Base-by-base conservation (phyloP, 2,888 invertebrate species). In the Pecten maximus region DNA sequence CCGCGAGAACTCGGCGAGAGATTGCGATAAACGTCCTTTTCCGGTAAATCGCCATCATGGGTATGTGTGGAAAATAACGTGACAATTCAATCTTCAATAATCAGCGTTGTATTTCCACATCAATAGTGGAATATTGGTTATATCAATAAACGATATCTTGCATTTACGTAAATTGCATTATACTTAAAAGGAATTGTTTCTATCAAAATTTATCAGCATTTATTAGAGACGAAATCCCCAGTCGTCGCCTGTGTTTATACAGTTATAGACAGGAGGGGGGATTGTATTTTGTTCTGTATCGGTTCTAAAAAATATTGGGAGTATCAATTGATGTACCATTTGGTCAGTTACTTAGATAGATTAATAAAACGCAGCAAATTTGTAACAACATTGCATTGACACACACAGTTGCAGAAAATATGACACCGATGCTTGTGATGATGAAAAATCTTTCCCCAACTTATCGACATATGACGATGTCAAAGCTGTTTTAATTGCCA, bases 11-110 rank as follows among this genome's bases (percentile, higher is more conserved):
- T 74, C 35, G 10, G 12, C 74, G 74, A 74, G 74, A 74, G 0
- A 74, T 28, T 74, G 74, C 74, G 74, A 74, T 28, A 74, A 35
- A 89, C 88, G 90, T 90, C 92, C 91, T 92, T 93, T 93, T 92
- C 88, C 89, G 60, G 60, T 86, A 44, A 90, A 50, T 89, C 91
- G 91, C 93, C 93, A 93, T 92, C 91, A 93, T 93, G 93, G 93
- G 93, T 93, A 92, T 40, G 90, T 88, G 54, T 74, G 74, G 74
- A 74, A 89, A 74, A 54, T 89, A 86, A 44, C 74, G 74, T 74
- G 89, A 40, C 89, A 40, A 40, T 74, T 86, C 15, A 86, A 89
- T 89, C 89, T 40, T 40, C 28, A 15, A 39, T 19, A 89, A 89
- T 89, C 89, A 28, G 10, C 40, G 15, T n/a, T 40, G 19, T 87